Evolutionary conservation across 1,140 invertebrate species (phyloP).

Genomic region (Drosophila biarmipes): DNA sequence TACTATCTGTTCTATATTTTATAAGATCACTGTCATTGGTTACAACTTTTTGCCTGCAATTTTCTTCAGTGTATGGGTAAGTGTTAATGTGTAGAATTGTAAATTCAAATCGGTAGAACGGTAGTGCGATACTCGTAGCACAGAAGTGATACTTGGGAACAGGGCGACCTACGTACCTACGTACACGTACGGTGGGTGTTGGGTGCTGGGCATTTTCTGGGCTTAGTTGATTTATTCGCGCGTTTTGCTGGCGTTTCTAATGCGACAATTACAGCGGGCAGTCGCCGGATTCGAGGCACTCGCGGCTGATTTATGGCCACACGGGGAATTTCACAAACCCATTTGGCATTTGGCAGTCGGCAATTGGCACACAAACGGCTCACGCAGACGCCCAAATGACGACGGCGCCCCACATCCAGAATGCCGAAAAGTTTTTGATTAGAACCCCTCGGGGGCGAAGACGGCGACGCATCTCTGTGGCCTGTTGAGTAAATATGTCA

Average conservation of each 20-base stretch:
- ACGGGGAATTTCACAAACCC: slow-evolving; percentile 67
- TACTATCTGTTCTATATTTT: background rate
- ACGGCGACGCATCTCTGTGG: slow-evolving; percentile 34
- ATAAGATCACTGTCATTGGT: background rate
- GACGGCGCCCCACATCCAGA: slow-evolving; percentile 24
- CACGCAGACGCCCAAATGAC: slow-evolving; percentile 44
- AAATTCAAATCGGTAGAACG: slow-evolving; percentile 26
- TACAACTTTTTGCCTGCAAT: background rate
- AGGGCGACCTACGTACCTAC: slow-evolving; percentile 25
- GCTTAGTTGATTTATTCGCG: slow-evolving; percentile 75
- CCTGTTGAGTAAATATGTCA: slow-evolving; percentile 81
- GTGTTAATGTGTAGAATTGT: slow-evolving; percentile 13
- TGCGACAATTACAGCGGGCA: slow-evolving; percentile 74
- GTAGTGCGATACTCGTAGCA: slow-evolving; percentile 26
- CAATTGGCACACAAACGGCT: slow-evolving; percentile 69
- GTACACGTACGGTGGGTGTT: slow-evolving; percentile 36
- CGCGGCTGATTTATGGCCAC: slow-evolving; percentile 70
- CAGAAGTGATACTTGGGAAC: slow-evolving; percentile 35
- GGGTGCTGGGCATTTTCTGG: slow-evolving; percentile 24
- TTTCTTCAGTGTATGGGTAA: slow-evolving; percentile 7
- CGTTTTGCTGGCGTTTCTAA: slow-evolving; percentile 77
- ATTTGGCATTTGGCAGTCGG: slow-evolving; percentile 67
- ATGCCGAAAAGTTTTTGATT: slow-evolving; percentile 63
- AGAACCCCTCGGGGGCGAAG: slow-evolving; percentile 38
- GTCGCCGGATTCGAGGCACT: slow-evolving; percentile 71